Base-by-base conservation (phyloP, 1,140 invertebrate species). In the Gerris buenoi region DNA sequence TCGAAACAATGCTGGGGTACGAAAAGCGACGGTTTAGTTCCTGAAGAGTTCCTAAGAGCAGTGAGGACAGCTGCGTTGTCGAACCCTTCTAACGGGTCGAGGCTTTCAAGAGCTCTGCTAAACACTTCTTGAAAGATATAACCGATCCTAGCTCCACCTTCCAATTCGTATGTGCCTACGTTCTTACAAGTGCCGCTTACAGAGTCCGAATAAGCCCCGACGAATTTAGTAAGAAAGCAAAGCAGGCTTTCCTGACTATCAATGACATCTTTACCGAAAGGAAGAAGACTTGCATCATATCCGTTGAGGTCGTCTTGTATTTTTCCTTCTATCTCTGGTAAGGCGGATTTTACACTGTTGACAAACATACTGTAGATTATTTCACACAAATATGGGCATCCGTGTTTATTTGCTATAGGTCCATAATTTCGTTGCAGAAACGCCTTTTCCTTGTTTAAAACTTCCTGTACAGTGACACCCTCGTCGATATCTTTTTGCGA, bases 101-200 rank as follows among this genome's bases (percentile, higher is more conserved):
- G 81, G 18, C 76, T 76, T 70, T 85, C 80, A 23, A 88, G 74
- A 0, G 84, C 83, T 65, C 79, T 73, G 25, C 82, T 81, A 78
- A 88, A 88, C 15, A 84, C 86, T 69, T 86, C 85, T 73, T 89
- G 85, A 73, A 88, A 88, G 70, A 89, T 88, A 72, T 86, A 88
- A 72, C 84, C 85, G 58, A 88, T 89, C 25, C 86, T 77, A 33
- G 87, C 87, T 66, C 87, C 87, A 60, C 87, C 87, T 76, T 84
- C 86, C 69, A 89, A 74, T 78, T 88, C 86, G 14, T 82, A 80
- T 1, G 84, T 88, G 74, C 88, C 85, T 70, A 88, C 86, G 73
- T 87, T 85, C 65, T 81, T 80, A 0, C 84, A 78, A 23, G 85
- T 88, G 13, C 80, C 87, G 72, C 87, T 85, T 69, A 89, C 87